Conservation (phyloP, 92 coral and sea anemone species). For the Epizoanthus scotinus region DNA sequence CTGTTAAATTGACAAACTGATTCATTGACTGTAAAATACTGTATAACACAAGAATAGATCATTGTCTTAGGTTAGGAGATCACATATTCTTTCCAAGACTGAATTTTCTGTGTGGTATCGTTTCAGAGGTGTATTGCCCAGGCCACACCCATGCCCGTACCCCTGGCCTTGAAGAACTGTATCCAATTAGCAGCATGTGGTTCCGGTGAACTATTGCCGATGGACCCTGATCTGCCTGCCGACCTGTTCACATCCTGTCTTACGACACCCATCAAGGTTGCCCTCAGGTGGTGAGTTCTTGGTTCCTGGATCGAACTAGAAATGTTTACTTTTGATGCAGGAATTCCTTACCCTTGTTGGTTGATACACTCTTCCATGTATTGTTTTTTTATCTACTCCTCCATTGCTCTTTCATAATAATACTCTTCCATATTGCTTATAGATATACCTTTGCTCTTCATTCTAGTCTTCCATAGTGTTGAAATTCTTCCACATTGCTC, state of each 20-base stretch:
- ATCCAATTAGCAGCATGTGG: slow-evolving; percentile 94
- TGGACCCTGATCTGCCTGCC: slow-evolving; percentile 98
- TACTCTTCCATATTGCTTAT: no score
- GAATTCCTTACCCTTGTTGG: no score
- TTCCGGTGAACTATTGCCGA: slow-evolving; percentile 83
- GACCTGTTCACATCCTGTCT: slow-evolving; percentile 92
- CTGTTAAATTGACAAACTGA: not conserved
- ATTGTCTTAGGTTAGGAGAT: not conserved
- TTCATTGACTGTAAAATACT: no score
- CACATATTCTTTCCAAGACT: not conserved
- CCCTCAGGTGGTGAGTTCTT: slow-evolving; percentile 81
- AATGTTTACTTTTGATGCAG: no score
- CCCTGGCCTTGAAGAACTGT: slow-evolving; percentile 88
- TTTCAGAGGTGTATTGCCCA: slow-evolving; percentile 86
- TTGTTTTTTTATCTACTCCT: no score
- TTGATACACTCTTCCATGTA: no score
- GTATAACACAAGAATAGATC: not conserved
- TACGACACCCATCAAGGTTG: slow-evolving; percentile 96
- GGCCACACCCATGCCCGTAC: slow-evolving; percentile 82
- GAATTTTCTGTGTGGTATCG: not conserved
- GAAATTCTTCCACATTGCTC: not conserved
- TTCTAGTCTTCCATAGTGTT: not conserved
- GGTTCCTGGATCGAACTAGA: not conserved
- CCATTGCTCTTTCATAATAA: no score
- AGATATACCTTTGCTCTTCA: no score